phyloP scores from a whole-genome alignment of 2,113 vertebrate species.

The Bujurquina vittata region DNA sequence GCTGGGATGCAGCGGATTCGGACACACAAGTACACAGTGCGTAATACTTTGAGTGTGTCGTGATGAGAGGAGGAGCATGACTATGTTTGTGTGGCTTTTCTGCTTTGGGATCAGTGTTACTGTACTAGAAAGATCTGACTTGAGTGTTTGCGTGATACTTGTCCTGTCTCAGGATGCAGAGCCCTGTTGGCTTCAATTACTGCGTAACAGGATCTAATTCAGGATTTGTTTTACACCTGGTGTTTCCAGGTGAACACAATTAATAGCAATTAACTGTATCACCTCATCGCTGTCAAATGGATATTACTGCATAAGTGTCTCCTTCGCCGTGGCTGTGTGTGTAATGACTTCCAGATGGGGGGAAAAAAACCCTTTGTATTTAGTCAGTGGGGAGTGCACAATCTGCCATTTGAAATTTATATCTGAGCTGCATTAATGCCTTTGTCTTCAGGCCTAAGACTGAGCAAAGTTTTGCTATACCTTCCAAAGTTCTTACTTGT shows the following conservation, averaged over 20 bases:
- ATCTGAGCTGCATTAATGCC: not conserved
- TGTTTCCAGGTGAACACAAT: slow-evolving; percentile 44
- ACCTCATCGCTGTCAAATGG: slow-evolving; percentile 1
- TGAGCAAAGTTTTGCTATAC: not conserved
- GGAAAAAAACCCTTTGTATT: not conserved
- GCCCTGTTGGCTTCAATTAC: slow-evolving; percentile 44
- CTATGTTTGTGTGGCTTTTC: not conserved
- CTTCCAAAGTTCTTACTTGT: not conserved
- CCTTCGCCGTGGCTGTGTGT: not conserved
- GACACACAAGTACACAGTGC: slow-evolving; percentile 6
- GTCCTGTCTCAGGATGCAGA: slow-evolving; percentile 18
- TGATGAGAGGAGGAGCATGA: not conserved
- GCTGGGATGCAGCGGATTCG: slow-evolving; percentile 2
- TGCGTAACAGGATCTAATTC: slow-evolving; percentile 15
- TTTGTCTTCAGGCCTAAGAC: not conserved
- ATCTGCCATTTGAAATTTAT: not conserved
- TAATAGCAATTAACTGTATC: slow-evolving; percentile 44
- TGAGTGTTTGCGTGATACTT: not conserved
- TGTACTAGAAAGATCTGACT: not conserved
- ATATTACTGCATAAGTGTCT: slow-evolving; percentile 1
- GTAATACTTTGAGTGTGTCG: slow-evolving; percentile 6
- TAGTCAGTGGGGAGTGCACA: not conserved
- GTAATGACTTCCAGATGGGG: not conserved
- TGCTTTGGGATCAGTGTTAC: not conserved
- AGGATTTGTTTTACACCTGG: slow-evolving; percentile 40